Evolutionary conservation across 2,888 invertebrate species (phyloP), one percentile per base, ranked within the genome.

Genomic region (Erebia palarica): DNA sequence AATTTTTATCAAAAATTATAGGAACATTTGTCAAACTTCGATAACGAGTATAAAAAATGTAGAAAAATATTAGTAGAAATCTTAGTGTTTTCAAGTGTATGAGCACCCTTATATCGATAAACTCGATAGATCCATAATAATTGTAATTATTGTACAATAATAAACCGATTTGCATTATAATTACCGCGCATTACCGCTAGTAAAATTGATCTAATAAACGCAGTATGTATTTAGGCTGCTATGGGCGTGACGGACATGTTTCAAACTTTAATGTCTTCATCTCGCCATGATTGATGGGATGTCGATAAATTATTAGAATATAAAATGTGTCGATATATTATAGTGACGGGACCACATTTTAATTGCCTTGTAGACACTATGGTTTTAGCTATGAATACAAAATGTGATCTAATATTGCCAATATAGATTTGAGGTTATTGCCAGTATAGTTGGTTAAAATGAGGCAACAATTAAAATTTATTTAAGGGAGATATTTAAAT

Each of bases 181-280:
- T 68, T 69, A 75, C 66, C 68, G 66, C 68, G 69, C 70, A 73
- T 74, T 74, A 74, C 70, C 60, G 74, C 71, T 73, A 82, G 84
- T 84, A 85, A 85, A 89, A 88, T 89, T 87, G 88, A 87, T 87
- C 88, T 86, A 90, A 91, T 90, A 91, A 90, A 89, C 80, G 79
- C 81, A 84, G 57, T 61, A 60, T 70, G 51, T 67, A 16, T 59
- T 67, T 67, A 70, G 60, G 18, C 66, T 36, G 44, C 57, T 47
- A 61, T 61, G 55, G 51, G 27, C 53, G 53, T 66, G 44, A 55
- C 55, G 55, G 51, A 16, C 53, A 16, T 21, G 42, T 61, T 61
- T 63, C 36, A 55, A 51, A 59, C 44, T 58, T 68, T 71, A 86
- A 90, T 87, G 86, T 88, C 90, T 90, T 90, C 86, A 91, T 89